Conservation (phyloP, 92 coral and sea anemone genomes). For the Porites evermanni region DNA sequence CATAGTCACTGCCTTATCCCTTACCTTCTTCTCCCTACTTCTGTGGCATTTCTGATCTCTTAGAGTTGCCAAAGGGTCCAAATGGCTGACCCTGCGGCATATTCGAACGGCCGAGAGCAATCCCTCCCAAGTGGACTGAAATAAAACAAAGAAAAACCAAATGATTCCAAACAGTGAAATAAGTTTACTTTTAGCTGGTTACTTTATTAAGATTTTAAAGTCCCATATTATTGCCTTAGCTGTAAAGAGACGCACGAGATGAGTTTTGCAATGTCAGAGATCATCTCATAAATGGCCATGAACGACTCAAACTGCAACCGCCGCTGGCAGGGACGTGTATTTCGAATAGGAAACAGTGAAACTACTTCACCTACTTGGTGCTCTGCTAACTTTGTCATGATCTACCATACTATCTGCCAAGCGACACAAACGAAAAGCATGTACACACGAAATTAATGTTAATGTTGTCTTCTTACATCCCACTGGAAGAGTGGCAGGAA, state of each 20-base stretch:
- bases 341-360: not conserved
- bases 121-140: constrained; percentile 31
- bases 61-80: constrained; percentile 48
- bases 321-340: too few species aligned
- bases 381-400: not conserved
- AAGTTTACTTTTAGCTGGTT: not conserved
- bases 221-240: too few species aligned
- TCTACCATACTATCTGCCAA: not conserved
- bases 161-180: not conserved
- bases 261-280: too few species aligned
- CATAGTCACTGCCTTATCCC: not conserved
- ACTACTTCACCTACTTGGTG: not conserved
- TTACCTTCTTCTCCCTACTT: constrained; percentile 1
- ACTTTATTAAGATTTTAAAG: too few species aligned
- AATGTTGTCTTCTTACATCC: constrained; percentile 22
- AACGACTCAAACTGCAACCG: too few species aligned
- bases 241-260: too few species aligned
- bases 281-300: too few species aligned
- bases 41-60: constrained; percentile 67
- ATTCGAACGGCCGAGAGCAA: constrained; percentile 71
- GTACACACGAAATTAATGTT: not conserved
- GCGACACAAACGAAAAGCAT: not conserved
- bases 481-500: constrained; percentile 24
- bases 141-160: not conserved
- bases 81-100: constrained; percentile 65